Evolutionary conservation across 1,140 invertebrate genomes (phyloP).

Genomic region (Luehdorfia chinensis): DNA sequence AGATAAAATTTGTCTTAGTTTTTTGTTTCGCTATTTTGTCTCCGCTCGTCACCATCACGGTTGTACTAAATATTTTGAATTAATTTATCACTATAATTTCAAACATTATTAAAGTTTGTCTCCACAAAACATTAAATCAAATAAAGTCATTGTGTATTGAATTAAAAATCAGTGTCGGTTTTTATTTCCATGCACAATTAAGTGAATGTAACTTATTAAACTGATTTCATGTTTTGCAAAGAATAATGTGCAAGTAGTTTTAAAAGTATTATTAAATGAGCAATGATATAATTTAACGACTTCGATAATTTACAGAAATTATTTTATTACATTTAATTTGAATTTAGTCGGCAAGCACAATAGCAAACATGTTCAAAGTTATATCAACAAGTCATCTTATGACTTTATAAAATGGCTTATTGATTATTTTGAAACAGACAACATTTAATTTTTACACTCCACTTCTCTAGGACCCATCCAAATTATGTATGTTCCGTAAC

Average conservation of each 20-base stretch:
- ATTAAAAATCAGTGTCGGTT: too few relatives aligned
- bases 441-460: conserved; percentile 14
- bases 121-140: conserved; percentile 15
- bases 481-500: conserved; percentile 21
- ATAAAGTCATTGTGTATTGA: too few relatives aligned
- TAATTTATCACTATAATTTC: conserved; percentile 11
- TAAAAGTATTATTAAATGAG: conserved; percentile 10
- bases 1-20: conserved; percentile 74
- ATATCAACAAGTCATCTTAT: conserved; percentile 26
- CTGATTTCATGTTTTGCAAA: conserved; percentile 10
- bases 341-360: neutral
- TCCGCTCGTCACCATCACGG: conserved; percentile 41
- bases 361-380: conserved; percentile 9
- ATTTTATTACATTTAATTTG: conserved; percentile 9
- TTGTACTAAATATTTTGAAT: conserved; percentile 15
- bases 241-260: neutral
- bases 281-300: conserved; percentile 7
- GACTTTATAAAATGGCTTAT: conserved; percentile 1
- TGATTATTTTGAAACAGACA: conserved; percentile 13
- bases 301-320: conserved; percentile 13
- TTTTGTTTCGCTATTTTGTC: conserved; percentile 60
- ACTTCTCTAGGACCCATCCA: conserved; percentile 41
- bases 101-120: neutral
- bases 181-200: too few relatives aligned
- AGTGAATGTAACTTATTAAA: too few relatives aligned